Evolutionary conservation across 2,888 invertebrate species (phyloP).

Genomic region (Agrotis clavis): DNA sequence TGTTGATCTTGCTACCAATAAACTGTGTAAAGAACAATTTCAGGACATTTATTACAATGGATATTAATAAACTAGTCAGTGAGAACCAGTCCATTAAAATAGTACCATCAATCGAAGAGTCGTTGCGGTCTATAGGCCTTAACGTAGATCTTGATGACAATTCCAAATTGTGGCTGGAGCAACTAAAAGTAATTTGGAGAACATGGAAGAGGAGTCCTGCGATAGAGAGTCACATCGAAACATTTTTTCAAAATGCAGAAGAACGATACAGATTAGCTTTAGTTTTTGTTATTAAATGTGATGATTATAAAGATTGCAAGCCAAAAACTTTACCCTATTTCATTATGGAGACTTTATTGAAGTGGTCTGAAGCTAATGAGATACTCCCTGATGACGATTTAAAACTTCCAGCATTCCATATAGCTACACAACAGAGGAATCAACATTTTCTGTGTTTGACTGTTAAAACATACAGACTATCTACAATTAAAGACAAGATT

Average conservation of each 20-base stretch:
- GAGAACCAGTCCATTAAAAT: constrained; percentile 86
- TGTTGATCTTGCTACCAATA: constrained; percentile 13
- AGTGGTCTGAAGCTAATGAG: constrained; percentile 83
- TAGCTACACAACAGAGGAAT: constrained; percentile 93
- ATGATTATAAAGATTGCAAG: constrained; percentile 92
- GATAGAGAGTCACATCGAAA: constrained; percentile 86
- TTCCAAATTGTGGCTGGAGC: constrained; percentile 81
- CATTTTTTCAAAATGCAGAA: constrained; percentile 86
- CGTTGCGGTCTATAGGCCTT: constrained; percentile 80
- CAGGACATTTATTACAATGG: constrained; percentile 63
- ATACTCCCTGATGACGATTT: constrained; percentile 87
- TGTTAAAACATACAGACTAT: constrained; percentile 92
- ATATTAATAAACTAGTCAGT: constrained; percentile 77
- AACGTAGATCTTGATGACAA: constrained; percentile 84
- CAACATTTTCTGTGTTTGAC: constrained; percentile 92
- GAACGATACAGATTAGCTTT: constrained; percentile 92
- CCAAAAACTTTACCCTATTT: constrained; percentile 92
- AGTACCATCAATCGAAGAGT: constrained; percentile 87
- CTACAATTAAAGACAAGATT: constrained; percentile 92
- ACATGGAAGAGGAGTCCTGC: constrained; percentile 91
- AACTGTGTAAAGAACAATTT: constrained; percentile 3
- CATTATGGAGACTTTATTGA: constrained; percentile 92
- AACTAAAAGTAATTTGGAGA: constrained; percentile 85
- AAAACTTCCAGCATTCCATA: constrained; percentile 94
- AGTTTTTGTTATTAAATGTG: constrained; percentile 91